phyloP scores from a whole-genome alignment of 2,797 vertebrate species.

The Lagodon rhomboides region DNA sequence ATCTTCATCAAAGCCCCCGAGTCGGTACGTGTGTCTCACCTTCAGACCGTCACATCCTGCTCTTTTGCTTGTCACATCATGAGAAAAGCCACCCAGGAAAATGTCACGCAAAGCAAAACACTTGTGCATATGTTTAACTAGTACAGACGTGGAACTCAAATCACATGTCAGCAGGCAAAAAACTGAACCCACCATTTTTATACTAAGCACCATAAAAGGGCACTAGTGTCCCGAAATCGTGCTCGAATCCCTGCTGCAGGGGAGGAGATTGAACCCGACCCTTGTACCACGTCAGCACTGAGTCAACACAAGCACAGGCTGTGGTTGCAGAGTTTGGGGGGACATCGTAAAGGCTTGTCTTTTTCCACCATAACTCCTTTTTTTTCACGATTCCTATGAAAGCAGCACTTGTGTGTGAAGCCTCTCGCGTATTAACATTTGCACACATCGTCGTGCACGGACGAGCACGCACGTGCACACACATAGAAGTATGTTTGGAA shows the following conservation, averaged over 20 bases:
- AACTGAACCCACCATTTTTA: conserved; percentile 52
- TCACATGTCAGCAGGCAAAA: conserved; percentile 23
- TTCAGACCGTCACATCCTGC: not conserved
- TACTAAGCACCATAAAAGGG: conserved; percentile 75
- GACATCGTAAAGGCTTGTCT: conserved; percentile 74
- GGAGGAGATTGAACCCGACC: conserved; percentile 72
- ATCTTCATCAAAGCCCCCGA: conserved; percentile 98
- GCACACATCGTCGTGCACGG: conserved; percentile 54
- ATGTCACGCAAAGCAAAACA: conserved; percentile 17
- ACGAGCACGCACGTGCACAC: conserved; percentile 13
- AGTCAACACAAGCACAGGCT: conserved; percentile 80
- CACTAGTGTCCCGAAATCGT: conserved; percentile 63
- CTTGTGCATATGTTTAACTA: not conserved
- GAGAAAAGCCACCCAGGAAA: not conserved
- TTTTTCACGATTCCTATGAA: conserved; percentile 80
- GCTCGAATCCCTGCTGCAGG: conserved; percentile 49
- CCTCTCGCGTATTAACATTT: conserved; percentile 82
- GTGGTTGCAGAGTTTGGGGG: conserved; percentile 72
- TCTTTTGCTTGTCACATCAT: not conserved
- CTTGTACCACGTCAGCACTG: conserved; percentile 78
- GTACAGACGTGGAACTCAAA: not conserved
- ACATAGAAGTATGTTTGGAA: conserved; percentile 48
- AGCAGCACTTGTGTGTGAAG: conserved; percentile 83
- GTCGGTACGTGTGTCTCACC: conserved; percentile 86
- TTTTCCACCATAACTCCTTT: conserved; percentile 76